Evolutionary conservation across 1,140 invertebrate genomes (phyloP), one percentile per base, ranked within the genome.

Genomic region (Ceratosolen solmsi): DNA sequence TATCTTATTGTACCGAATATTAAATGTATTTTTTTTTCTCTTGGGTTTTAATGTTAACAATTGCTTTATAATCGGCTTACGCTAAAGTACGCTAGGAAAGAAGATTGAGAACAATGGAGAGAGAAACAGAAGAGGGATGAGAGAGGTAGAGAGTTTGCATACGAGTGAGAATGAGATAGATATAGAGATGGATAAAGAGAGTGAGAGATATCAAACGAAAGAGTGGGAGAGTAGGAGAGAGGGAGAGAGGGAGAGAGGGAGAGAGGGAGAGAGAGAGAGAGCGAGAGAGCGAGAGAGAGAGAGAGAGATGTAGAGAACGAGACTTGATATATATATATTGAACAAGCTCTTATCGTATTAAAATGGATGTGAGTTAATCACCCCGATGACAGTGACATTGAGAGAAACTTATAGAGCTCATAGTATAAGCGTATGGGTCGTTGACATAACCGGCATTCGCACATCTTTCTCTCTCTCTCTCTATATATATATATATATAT

Each of bases 301-400:
- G 20, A 17, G 11, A 20, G 56, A 25, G 25, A 27, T 2, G 13
- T 5, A 1, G 63, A n/a, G 11, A 13, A 15, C 33, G 36, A 0
- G 27, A 30, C 38, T 1, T 7, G 1, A 27, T 46, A 25, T 49
- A 30, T 65, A 15, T 30, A 51, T 72, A 60, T 41, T 15, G 33
- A 11, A 71, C n/a, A 30, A 60, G 68, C 60, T 46, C 51, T 82
- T 73, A 78, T 78, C 68, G 65, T 46, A 82, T 82, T 82, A 82
- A 82, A 78, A 78, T 78, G 65, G 54, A 82, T 78, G 72, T 78
- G 72, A 63, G 65, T 78, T 77, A 77, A 82, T 82, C 80, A 38
- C 51, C 65, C 41, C 38, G 74, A 72, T 78, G 74, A 82, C 68
- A 77, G 54, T 82, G 80, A 78, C 74, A 71, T 25, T 54, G 65